Conservation (phyloP, 2,888 invertebrate species). For the Magallana nippona region DNA sequence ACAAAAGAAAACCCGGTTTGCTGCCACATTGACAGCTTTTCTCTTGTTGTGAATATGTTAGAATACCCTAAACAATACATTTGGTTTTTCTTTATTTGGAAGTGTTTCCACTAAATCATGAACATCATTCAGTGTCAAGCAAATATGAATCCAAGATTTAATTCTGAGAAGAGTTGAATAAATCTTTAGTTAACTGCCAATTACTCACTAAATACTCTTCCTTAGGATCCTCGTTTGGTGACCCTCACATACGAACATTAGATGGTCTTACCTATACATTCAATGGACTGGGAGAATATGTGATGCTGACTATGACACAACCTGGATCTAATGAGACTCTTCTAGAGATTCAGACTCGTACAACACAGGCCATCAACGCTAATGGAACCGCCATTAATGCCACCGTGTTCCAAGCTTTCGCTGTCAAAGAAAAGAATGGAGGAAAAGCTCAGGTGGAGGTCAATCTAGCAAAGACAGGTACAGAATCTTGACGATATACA, state of each 20-base stretch:
- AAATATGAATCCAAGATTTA: too few species aligned
- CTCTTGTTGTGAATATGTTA: too few species aligned
- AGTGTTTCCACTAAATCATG: too few species aligned
- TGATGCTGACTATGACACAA: slow-evolving; percentile 41
- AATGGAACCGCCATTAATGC: slow-evolving; percentile 54
- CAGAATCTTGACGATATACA: too few species aligned
- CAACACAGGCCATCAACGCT: slow-evolving; percentile 36
- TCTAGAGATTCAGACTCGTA: slow-evolving; percentile 44
- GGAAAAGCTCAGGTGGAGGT: slow-evolving; percentile 55
- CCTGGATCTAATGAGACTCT: not conserved
- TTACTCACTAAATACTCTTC: too few species aligned
- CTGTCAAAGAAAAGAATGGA: slow-evolving; percentile 48
- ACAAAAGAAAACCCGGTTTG: too few species aligned
- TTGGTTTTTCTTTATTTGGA: too few species aligned
- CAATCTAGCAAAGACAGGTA: slow-evolving; percentile 49
- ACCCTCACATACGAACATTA: slow-evolving; percentile 60
- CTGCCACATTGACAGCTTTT: too few species aligned
- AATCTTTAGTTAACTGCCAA: too few species aligned
- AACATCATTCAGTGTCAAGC: too few species aligned
- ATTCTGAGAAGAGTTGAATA: too few species aligned
- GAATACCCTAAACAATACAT: too few species aligned
- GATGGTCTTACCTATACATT: slow-evolving; percentile 60
- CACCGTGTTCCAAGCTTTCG: slow-evolving; percentile 61
- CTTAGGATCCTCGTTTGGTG: slow-evolving; percentile 53
- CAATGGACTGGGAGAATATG: slow-evolving; percentile 63